Percentiles rank a stretch among this genome's conserved stretches.
Evolutionary conservation across 1,140 invertebrate species (phyloP).

Genomic region (Leptopilina clavipes): DNA sequence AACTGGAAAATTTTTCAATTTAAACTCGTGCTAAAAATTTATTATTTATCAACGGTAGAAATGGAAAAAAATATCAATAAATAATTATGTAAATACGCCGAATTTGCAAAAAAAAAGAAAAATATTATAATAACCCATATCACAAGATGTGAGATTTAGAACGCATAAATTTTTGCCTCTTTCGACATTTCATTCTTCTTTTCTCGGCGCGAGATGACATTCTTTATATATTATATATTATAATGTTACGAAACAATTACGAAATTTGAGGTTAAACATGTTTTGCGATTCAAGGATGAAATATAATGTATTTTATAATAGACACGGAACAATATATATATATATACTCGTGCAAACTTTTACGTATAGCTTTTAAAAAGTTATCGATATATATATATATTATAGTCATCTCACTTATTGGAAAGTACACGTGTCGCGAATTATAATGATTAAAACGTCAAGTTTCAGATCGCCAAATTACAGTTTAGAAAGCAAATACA

Average conservation of each 20-base stretch:
- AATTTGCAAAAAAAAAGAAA: no score
- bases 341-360: not conserved
- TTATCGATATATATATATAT: not conserved
- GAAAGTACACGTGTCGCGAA: slow-evolving; percentile 12
- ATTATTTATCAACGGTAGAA: no score
- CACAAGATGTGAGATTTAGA: slow-evolving; percentile 8
- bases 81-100: no score
- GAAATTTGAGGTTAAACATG: slow-evolving; percentile 2
- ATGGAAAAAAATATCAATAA: no score
- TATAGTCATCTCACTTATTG: not conserved
- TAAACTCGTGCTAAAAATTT: no score
- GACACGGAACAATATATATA: not conserved
- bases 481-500: slow-evolving; percentile 24
- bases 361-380: not conserved
- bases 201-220: not conserved
- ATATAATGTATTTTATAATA: not conserved
- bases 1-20: no score
- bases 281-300: not conserved
- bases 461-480: slow-evolving; percentile 32
- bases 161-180: slow-evolving; percentile 15
- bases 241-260: not conserved
- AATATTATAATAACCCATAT: no score
- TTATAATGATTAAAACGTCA: not conserved
- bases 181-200: not conserved
- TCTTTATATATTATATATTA: not conserved